phyloP scores from a whole-genome alignment of 2,797 vertebrate genomes.

The Huso huso region DNA sequence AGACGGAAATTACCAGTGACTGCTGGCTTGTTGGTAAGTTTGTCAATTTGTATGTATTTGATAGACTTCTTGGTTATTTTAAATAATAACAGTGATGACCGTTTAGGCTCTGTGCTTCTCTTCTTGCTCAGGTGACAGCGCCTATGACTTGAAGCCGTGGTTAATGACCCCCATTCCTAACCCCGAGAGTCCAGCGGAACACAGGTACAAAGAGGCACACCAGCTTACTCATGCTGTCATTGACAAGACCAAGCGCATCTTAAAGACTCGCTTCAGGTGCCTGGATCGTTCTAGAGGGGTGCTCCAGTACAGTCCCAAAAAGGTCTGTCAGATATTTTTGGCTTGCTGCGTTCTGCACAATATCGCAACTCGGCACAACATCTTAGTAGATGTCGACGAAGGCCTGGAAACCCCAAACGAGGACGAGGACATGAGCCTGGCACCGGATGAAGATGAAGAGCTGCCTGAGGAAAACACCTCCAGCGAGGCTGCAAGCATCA shows the following conservation, averaged over 20 bases:
- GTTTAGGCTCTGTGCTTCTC: no score
- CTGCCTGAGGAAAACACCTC: no score
- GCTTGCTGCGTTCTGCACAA: slow-evolving; percentile 25
- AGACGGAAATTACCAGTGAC: slow-evolving; percentile 10
- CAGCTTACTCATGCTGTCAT: not conserved
- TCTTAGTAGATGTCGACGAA: not conserved
- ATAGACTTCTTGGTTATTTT: not conserved
- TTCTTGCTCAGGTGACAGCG: not conserved
- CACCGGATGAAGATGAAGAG: no score
- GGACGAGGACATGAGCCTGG: no score
- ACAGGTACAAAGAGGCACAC: slow-evolving; percentile 12
- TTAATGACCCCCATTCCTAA: slow-evolving; percentile 17
- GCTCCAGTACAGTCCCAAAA: slow-evolving; percentile 16
- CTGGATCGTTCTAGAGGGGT: slow-evolving; percentile 9
- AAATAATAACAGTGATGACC: no score
- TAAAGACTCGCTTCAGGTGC: slow-evolving; percentile 22
- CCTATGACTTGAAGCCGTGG: slow-evolving; percentile 20
- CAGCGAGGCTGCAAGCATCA: no score
- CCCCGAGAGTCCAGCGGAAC: slow-evolving; percentile 14
- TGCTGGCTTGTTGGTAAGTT: slow-evolving; percentile 15
- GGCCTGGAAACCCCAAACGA: no score
- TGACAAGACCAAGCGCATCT: slow-evolving; percentile 4
- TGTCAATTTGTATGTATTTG: not conserved
- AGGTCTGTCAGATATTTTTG: slow-evolving; percentile 16
- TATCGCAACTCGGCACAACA: slow-evolving; percentile 9